Percentiles rank a stretch among this genome's conserved stretches.
phyloP scores from a whole-genome alignment of 2,888 invertebrate genomes.

The Gastrophysa polygoni region DNA sequence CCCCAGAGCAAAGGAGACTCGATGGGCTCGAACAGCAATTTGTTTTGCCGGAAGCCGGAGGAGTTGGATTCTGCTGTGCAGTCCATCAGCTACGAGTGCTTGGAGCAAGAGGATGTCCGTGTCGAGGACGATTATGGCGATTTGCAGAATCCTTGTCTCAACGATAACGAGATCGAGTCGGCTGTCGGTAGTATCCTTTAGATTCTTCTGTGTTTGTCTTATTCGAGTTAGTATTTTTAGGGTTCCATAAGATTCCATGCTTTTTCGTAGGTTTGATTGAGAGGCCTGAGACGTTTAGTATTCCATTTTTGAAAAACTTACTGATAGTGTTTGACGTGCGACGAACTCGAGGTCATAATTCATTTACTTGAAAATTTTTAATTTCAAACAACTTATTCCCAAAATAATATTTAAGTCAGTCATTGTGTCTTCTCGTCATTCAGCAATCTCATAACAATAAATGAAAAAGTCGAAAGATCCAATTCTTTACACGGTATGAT shows the following conservation, averaged over 20 bases:
- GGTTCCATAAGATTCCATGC: not conserved
- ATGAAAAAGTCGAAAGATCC: too few species aligned
- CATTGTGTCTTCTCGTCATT: too few species aligned
- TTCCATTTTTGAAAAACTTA: too few species aligned
- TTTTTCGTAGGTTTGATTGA: conserved; percentile 6
- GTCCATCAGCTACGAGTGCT: conserved; percentile 51
- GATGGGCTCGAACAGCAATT: conserved; percentile 27
- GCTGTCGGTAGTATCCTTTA: conserved; percentile 55
- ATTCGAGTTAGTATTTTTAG: conserved; percentile 10
- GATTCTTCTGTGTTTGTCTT: conserved; percentile 19
- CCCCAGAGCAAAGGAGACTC: conserved; percentile 32
- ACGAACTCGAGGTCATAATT: too few species aligned
- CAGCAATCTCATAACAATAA: too few species aligned
- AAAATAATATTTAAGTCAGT: too few species aligned
- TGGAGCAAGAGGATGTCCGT: conserved; percentile 36
- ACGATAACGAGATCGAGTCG: conserved; percentile 56
- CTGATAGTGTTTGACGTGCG: too few species aligned
- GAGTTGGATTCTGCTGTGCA: conserved; percentile 55
- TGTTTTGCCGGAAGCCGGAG: conserved; percentile 46
- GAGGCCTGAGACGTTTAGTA: not conserved
- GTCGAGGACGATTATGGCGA: conserved; percentile 45
- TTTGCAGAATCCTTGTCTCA: conserved; percentile 47
- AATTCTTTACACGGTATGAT: too few species aligned
- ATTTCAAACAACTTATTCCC: too few species aligned
- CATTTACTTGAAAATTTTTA: too few species aligned